Percentiles rank a stretch among this genome's conserved stretches.
phyloP scores from a whole-genome alignment of 1,140 invertebrate species.

The Saccostrea glomerata region DNA sequence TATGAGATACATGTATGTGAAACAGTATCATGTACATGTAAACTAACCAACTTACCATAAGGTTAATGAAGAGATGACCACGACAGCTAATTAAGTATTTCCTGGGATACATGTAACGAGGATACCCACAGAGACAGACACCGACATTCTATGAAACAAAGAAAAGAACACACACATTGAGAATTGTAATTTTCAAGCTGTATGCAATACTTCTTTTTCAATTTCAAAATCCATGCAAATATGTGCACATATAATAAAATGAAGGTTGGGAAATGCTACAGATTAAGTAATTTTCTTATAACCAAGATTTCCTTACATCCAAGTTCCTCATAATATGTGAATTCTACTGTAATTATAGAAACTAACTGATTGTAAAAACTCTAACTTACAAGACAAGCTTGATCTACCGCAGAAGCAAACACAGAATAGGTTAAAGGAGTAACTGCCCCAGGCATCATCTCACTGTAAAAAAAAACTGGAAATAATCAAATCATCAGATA shows the following conservation, averaged over 20 bases:
- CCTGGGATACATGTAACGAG: not conserved
- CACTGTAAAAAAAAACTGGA: conserved; percentile 5
- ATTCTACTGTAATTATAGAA: not conserved
- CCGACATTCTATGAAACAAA: not conserved
- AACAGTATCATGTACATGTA: too few relatives aligned
- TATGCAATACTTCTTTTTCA: too few relatives aligned
- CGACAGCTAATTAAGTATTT: conserved; percentile 29
- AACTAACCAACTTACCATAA: conserved; percentile 41
- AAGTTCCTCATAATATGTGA: too few relatives aligned
- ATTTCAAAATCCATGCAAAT: too few relatives aligned
- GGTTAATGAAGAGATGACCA: conserved; percentile 61
- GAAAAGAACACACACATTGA: not conserved
- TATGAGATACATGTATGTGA: too few relatives aligned
- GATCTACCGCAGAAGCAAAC: conserved; percentile 75
- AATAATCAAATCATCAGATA: not conserved
- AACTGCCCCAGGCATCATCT: conserved; percentile 62
- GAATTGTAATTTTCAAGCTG: too few relatives aligned
- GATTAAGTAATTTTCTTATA: too few relatives aligned
- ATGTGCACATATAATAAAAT: too few relatives aligned
- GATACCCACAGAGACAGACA: not conserved
- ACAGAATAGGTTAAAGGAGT: conserved; percentile 79
- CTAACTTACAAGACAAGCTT: conserved; percentile 66
- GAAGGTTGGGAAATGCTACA: too few relatives aligned
- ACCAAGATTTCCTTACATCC: too few relatives aligned
- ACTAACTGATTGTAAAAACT: not conserved